Evolutionary conservation across 2,113 vertebrate genomes (phyloP), one percentile per base, ranked within the genome.

Genomic region (Xiphophorus couchianus): DNA sequence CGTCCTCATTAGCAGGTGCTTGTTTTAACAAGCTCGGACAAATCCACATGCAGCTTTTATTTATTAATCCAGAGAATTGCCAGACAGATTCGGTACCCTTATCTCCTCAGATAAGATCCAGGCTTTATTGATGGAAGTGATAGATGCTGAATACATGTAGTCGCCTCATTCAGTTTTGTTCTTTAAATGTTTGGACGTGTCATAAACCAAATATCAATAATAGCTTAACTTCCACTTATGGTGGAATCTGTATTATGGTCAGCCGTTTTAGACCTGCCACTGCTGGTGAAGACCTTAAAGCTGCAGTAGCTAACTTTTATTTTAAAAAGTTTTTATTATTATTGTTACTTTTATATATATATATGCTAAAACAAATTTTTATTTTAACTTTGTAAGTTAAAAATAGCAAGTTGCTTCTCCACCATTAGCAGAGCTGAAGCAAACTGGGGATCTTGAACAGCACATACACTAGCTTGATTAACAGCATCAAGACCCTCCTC

Each of bases 1-100:
- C 58, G 71, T 70, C 74, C 84, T 91, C 84, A 85, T 91, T 91
- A 91, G 76, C 66, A 33, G 68, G 73, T 48, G 44, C 77, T 66
- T 82, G 71, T 85, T 58, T 82, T 81, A 42, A 71, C 86, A 28
- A 76, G 76, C 72, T 63, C 35, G 60, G 70, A 64, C 64, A 62
- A 51, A 73, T 58, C 66, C 80, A 64, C 42, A 74, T 76, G 51
- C 60, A 44, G 77, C 67, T 37, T 86, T 83, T 67, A 78, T 29
- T 69, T 72, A 77, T 84, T 60, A 84, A 58, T 58, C 51, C 22
- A 29, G 64, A 66, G 62, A 75, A 77, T 78, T 71, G 62, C 5
- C 3, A 9, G 51, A 54, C 42, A 61, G n/a, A 61, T 74, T 72
- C 27, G 31, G 42, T 61, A 66, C 44, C 9, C 63, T 35, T 7